Evolutionary conservation across 2,797 vertebrate genomes (phyloP).

Genomic region (Melanotaenia nigrans): DNA sequence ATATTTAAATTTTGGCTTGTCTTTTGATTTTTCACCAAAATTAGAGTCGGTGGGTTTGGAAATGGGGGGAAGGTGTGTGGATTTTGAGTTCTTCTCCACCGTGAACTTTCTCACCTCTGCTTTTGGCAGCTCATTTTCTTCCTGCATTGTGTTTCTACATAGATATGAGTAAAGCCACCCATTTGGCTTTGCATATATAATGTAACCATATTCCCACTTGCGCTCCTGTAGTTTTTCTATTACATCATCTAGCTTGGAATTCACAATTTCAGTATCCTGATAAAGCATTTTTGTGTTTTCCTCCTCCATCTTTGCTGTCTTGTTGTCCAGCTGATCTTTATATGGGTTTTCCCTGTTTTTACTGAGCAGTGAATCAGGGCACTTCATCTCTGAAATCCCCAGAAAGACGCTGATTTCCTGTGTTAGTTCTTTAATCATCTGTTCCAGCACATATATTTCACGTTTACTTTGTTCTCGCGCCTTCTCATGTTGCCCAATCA

Average conservation of each 20-base stretch:
- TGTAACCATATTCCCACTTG: background rate
- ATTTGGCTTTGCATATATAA: background rate
- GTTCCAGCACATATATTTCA: background rate
- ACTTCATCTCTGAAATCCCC: background rate
- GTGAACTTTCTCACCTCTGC: background rate
- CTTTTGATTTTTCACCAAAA: background rate
- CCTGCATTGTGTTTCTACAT: background rate
- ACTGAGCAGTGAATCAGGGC: background rate
- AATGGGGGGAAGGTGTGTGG: too few relatives aligned
- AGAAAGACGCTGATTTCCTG: background rate
- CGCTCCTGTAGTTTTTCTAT: background rate
- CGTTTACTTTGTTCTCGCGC: background rate
- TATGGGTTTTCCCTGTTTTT: background rate
- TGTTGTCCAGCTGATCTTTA: background rate
- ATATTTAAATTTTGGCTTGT: too few relatives aligned
- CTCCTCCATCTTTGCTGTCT: background rate
- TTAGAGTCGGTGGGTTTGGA: too few relatives aligned
- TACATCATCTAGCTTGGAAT: background rate
- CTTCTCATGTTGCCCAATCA: background rate
- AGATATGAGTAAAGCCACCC: background rate
- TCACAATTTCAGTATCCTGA: background rate
- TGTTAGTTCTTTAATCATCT: background rate
- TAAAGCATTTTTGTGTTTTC: background rate
- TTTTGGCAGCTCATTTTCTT: background rate
- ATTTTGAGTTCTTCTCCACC: background rate